Evolutionary conservation across 2,888 invertebrate genomes (phyloP).

Genomic region (Flexamia atlantica): DNA sequence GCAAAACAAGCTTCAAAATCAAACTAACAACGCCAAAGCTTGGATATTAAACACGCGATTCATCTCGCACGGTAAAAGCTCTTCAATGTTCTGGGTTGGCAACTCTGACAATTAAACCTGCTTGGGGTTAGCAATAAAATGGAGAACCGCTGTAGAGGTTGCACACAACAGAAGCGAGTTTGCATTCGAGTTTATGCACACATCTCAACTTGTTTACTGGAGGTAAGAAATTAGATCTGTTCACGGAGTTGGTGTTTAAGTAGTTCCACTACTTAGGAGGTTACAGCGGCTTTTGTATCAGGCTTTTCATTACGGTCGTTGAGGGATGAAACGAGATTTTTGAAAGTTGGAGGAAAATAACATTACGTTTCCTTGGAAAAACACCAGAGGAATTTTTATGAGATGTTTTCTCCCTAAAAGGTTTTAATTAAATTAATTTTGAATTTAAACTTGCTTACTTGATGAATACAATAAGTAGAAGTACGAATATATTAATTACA

Average conservation of each 20-base stretch:
- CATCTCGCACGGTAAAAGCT: neutral
- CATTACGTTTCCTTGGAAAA: too few species aligned
- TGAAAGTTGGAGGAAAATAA: too few species aligned
- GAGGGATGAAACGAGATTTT: too few species aligned
- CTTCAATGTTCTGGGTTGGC: slow-evolving; percentile 16
- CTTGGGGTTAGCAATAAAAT: slow-evolving; percentile 33
- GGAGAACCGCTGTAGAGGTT: slow-evolving; percentile 17
- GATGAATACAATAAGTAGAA: too few species aligned
- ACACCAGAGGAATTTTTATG: too few species aligned
- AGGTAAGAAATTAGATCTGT: slow-evolving; percentile 31
- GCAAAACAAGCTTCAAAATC: neutral
- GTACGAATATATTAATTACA: too few species aligned
- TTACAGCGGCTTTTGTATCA: too few species aligned
- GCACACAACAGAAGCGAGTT: slow-evolving; percentile 20
- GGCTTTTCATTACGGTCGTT: too few species aligned
- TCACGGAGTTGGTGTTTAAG: neutral
- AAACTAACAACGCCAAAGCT: neutral
- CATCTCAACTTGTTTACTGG: slow-evolving; percentile 2
- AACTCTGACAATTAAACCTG: slow-evolving; percentile 22
- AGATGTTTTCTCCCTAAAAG: too few species aligned
- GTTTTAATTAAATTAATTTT: too few species aligned
- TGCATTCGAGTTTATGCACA: slow-evolving; percentile 32
- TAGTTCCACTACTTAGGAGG: neutral
- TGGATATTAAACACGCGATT: neutral
- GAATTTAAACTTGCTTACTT: too few species aligned